These are phyloP conservation scores for Aleiodes alternator DNA, from an alignment of 2,888 invertebrate species.

Conservation along the genomic window DNA sequence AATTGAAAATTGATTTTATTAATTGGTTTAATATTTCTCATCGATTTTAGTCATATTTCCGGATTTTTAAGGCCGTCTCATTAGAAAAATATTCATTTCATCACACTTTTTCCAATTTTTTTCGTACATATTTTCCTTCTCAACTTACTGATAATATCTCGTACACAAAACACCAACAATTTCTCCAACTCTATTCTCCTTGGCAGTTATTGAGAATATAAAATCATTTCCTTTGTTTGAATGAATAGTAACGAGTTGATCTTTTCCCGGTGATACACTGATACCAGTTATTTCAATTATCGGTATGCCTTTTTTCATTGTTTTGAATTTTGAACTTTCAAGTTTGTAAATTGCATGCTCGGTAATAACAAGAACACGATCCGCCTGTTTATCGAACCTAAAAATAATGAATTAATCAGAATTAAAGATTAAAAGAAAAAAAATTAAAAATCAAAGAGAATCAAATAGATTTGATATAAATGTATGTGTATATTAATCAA, in stretches of 20 bases:
- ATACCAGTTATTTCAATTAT: conserved; percentile 90
- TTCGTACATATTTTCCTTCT: not conserved
- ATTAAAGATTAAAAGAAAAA: not conserved
- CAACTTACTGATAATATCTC: conserved; percentile 85
- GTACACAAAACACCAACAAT: conserved; percentile 88
- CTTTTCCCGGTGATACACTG: conserved; percentile 89
- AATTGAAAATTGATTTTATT: conserved; percentile 1
- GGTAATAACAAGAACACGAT: conserved; percentile 92
- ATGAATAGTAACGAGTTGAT: conserved; percentile 92
- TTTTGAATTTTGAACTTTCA: conserved; percentile 90
- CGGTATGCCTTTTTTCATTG: conserved; percentile 89
- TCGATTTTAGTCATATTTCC: too few relatives aligned
- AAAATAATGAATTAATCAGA: not conserved
- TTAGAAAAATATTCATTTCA: too few relatives aligned
- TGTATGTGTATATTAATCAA: conserved; percentile 8
- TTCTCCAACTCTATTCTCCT: conserved; percentile 90
- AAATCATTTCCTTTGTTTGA: conserved; percentile 93
- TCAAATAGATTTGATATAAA: not conserved
- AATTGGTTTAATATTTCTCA: not conserved
- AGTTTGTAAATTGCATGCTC: conserved; percentile 91
- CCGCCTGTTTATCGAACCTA: conserved; percentile 86
- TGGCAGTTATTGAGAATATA: conserved; percentile 84
- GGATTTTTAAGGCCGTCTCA: too few relatives aligned
- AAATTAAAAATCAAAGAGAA: conserved; percentile 9
- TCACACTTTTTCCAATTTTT: not conserved